Conservation (phyloP, 1,140 invertebrate species). For the Acyrthosiphon pisum region DNA sequence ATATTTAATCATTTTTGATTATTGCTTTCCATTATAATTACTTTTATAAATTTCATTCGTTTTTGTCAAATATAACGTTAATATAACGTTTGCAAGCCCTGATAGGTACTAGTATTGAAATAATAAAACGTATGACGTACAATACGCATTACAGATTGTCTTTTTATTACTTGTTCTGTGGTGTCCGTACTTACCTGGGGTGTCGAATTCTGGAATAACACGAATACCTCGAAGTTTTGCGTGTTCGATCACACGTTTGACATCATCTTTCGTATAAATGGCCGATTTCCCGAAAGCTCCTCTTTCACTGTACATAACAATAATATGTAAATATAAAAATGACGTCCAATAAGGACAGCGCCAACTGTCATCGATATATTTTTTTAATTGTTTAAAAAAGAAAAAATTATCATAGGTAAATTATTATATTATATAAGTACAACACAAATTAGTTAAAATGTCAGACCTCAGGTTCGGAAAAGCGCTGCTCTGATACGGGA, state of each 20-base stretch:
- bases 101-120: not conserved
- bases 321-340: not conserved
- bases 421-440: too few relatives aligned
- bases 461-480: constrained; percentile 78
- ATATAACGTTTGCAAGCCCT: too few relatives aligned
- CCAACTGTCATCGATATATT: not conserved
- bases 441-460: not conserved
- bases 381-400: not conserved
- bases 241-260: constrained; percentile 76
- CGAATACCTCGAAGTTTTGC: constrained; percentile 83
- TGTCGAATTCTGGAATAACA: constrained; percentile 90
- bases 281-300: constrained; percentile 77
- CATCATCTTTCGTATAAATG: constrained; percentile 72
- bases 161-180: not conserved
- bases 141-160: not conserved
- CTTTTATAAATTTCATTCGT: too few relatives aligned
- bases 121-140: not conserved
- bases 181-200: constrained; percentile 67
- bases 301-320: constrained; percentile 64
- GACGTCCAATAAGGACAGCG: not conserved
- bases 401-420: not conserved
- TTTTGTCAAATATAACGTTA: too few relatives aligned
- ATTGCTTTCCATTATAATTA: too few relatives aligned
- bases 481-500: constrained; percentile 80
- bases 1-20: too few relatives aligned